Base-by-base conservation (phyloP, 2,797 vertebrate genomes). In the Ceryle rudis region DNA sequence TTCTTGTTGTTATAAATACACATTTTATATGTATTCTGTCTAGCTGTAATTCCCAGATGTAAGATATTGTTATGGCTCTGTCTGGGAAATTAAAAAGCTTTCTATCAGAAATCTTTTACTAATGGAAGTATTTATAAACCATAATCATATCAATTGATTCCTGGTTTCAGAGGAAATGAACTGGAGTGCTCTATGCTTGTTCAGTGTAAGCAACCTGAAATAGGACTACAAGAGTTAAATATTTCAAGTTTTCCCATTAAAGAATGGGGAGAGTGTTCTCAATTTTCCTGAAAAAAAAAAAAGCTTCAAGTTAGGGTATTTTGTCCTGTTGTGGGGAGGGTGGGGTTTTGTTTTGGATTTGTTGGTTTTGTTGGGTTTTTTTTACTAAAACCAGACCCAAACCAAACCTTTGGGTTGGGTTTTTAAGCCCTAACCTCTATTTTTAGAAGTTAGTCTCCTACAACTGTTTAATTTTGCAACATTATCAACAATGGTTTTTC, bases 101-200 rank as follows among this genome's bases (percentile, higher is more conserved):
- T 89, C 92, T 81, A 39, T 93, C 85, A 93, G 82, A 79, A 96
- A 90, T 61, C 66, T 93, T 69, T 42, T 60, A 54, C 66, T 81
- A 66, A 47, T 42, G 84, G 39, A 65, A 65, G 72, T 95, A 69
- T 88, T 93, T 92, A 49, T 81, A 69, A 92, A 70, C 70, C 42
- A 6, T 93, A 92, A 93, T 78, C 20, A 2, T 52, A 86, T 84
- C 75, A 86, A 91, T 81, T 67, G 88, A 95, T 95, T 86, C 70
- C 60, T 91, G 80, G 51, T 79, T 95, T 94, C 93, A 75, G 73
- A 95, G 77, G 87, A 93, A 88, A 80, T 72, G 42, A 86, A 84
- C 35, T 37, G 5, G 57, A 90, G 69, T 28, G 25, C 18, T 80
- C 10, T 0, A 6, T 64, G 58, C 39, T 14, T 58, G 37, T 49